A percentile compares a stretch with the other conserved stretches of the same genome.
These are phyloP conservation scores for Portevinia maculata DNA, from an alignment of 2,888 invertebrate genomes.

Conservation along the genomic window DNA sequence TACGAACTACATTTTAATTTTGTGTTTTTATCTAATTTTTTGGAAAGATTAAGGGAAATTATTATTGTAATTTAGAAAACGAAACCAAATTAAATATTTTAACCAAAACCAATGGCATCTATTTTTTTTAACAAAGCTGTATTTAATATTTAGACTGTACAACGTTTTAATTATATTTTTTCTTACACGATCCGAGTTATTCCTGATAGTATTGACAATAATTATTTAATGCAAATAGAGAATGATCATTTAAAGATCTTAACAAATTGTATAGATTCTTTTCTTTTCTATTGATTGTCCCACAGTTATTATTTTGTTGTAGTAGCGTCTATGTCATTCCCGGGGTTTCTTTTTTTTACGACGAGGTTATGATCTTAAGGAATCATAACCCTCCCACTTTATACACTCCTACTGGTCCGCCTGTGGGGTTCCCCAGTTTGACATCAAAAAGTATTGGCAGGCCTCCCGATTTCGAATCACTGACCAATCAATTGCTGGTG, in stretches of 20 bases:
- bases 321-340: too few relatives aligned
- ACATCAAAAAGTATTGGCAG: too few relatives aligned
- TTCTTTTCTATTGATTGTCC: constrained; percentile 56
- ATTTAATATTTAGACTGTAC: constrained; percentile 79
- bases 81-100: constrained; percentile 58
- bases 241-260: constrained; percentile 5
- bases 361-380: too few relatives aligned
- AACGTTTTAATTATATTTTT: constrained; percentile 22
- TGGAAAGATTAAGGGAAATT: constrained; percentile 27
- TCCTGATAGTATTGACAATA: constrained; percentile 43
- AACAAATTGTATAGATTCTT: constrained; percentile 8
- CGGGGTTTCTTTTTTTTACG: too few relatives aligned
- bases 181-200: constrained; percentile 54
- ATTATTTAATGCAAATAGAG: constrained; percentile 10
- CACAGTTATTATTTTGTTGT: constrained; percentile 30
- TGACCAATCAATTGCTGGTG: too few relatives aligned
- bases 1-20: constrained; percentile 52
- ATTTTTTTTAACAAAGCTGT: constrained; percentile 79
- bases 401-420: too few relatives aligned
- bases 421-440: too few relatives aligned
- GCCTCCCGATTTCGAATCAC: too few relatives aligned
- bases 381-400: too few relatives aligned
- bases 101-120: constrained; percentile 78
- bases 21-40: constrained; percentile 41
- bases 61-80: constrained; percentile 62